These are phyloP conservation scores for Chelonus formosanus DNA, from an alignment of 2,888 invertebrate genomes.

Conservation along the genomic window DNA sequence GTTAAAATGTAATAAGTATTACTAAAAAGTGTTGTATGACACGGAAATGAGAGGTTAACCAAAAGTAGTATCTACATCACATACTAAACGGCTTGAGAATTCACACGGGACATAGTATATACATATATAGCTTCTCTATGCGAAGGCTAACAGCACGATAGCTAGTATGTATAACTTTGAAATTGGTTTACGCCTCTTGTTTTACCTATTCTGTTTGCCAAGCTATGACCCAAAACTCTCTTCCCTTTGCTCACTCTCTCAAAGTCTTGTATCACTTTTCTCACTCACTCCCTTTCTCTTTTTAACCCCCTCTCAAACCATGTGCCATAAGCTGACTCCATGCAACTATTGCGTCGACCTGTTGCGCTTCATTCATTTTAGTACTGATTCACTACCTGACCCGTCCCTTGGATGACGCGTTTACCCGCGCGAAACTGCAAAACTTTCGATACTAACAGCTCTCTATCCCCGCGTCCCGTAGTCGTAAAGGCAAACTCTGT, in stretches of 20 bases:
- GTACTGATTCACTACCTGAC: conserved; percentile 55
- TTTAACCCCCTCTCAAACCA: conserved; percentile 34
- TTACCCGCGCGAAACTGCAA: conserved; percentile 40
- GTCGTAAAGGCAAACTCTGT: conserved; percentile 12
- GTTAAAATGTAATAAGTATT: too few relatives aligned
- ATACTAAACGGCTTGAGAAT: not conserved
- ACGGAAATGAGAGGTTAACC: conserved; percentile 13
- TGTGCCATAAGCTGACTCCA: conserved; percentile 49
- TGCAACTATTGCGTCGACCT: conserved; percentile 53
- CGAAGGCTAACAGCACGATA: conserved; percentile 15
- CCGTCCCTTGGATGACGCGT: conserved; percentile 47
- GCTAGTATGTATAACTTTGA: conserved; percentile 38
- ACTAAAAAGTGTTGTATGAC: too few relatives aligned
- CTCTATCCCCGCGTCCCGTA: conserved; percentile 7
- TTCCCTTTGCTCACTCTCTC: conserved; percentile 13
- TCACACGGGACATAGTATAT: not conserved
- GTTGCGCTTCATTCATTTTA: conserved; percentile 60
- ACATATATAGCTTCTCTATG: conserved; percentile 13
- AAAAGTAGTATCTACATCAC: conserved; percentile 2
- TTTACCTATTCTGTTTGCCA: conserved; percentile 44
- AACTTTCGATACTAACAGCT: conserved; percentile 44
- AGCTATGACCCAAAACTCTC: conserved; percentile 45
- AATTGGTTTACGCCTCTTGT: conserved; percentile 46
- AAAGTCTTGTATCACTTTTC: conserved; percentile 19
- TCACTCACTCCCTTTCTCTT: conserved; percentile 20